Evolutionary conservation across 2,113 vertebrate genomes (phyloP).

Genomic region (Catharus minimus): DNA sequence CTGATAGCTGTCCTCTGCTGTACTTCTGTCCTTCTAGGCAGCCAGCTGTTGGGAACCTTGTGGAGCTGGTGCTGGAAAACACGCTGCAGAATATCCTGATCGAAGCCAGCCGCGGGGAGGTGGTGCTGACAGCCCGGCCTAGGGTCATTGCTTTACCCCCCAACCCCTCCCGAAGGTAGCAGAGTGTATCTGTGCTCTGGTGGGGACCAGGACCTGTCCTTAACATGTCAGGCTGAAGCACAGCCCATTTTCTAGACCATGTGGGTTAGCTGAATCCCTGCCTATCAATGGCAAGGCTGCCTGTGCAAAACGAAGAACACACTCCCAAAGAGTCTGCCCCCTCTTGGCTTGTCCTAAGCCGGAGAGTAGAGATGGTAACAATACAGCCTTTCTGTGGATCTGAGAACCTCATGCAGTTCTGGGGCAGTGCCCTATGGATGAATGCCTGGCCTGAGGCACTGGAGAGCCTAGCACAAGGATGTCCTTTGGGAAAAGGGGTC

Average conservation of each 20-base stretch:
- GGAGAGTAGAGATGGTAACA: neutral
- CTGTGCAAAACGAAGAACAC: neutral
- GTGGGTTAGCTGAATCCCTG: neutral
- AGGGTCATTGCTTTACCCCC: constrained; percentile 75
- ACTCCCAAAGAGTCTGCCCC: neutral
- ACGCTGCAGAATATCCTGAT: constrained; percentile 87
- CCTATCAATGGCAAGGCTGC: neutral
- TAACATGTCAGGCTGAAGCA: neutral
- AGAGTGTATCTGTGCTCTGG: neutral
- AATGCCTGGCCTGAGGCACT: neutral
- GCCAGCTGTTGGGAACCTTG: constrained; percentile 70
- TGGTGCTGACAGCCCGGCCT: constrained; percentile 80
- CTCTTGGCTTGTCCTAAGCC: neutral
- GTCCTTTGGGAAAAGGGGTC: neutral
- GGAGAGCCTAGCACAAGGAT: neutral
- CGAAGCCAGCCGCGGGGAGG: constrained; percentile 86
- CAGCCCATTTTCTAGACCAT: neutral
- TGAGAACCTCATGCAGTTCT: neutral
- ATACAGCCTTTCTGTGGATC: neutral
- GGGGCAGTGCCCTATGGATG: too few relatives aligned
- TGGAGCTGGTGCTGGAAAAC: constrained; percentile 83
- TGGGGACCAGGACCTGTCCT: neutral
- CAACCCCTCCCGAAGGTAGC: constrained; percentile 29
- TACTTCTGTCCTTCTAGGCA: constrained; percentile 62
- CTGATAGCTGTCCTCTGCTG: neutral